These are phyloP conservation scores for Chamaea fasciata DNA, from an alignment of 2,113 vertebrate species.

Conservation along the genomic window DNA sequence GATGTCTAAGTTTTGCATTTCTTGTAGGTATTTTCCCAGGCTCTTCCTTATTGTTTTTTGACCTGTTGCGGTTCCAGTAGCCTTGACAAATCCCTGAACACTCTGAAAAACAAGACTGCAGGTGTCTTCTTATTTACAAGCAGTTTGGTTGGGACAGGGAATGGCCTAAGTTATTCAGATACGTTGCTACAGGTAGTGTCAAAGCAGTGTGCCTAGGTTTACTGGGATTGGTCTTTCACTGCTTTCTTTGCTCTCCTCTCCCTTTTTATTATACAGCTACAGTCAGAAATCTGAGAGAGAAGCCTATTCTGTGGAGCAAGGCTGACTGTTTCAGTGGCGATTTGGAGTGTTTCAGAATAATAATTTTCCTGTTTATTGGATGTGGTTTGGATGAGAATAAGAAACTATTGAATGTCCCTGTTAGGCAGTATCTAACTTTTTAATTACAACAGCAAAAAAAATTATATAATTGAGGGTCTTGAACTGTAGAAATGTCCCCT, in stretches of 20 bases:
- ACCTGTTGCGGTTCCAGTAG: too few relatives aligned
- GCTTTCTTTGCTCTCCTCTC: neutral
- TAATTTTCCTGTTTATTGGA: neutral
- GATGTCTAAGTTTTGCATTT: too few relatives aligned
- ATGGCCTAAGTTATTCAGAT: too few relatives aligned
- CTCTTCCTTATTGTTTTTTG: too few relatives aligned
- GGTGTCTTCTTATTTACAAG: too few relatives aligned
- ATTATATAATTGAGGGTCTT: neutral
- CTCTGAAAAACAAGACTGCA: too few relatives aligned
- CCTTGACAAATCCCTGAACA: too few relatives aligned
- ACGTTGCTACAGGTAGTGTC: too few relatives aligned
- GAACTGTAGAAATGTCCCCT: neutral
- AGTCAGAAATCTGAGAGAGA: neutral
- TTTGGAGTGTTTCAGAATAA: neutral
- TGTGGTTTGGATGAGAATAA: neutral
- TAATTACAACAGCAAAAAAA: neutral
- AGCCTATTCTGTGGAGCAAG: neutral
- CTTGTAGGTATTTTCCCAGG: too few relatives aligned
- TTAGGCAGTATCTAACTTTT: neutral
- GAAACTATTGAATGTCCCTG: neutral
- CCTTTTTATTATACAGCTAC: neutral
- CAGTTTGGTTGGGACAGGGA: too few relatives aligned
- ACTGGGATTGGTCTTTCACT: neutral
- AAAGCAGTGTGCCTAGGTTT: fast-evolving
- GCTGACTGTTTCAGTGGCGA: neutral